A percentile compares a stretch with the other conserved stretches of the same genome.
phyloP scores from a whole-genome alignment of 2,888 invertebrate species.

The Uropetala carovei region DNA sequence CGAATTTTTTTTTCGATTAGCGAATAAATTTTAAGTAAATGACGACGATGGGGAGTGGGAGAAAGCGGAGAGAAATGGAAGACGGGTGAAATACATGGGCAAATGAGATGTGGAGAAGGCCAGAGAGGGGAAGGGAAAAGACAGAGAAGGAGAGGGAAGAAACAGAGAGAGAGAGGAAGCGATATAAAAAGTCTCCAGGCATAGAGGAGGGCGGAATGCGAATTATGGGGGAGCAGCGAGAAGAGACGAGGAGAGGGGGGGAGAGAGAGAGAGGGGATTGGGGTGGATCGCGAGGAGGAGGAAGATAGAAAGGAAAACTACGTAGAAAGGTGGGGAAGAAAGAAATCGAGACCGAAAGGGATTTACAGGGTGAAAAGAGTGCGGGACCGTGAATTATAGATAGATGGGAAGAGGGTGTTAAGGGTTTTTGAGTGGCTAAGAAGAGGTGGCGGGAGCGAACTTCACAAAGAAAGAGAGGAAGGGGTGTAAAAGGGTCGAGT shows the following conservation, averaged over 20 bases:
- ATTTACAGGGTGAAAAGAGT: not conserved
- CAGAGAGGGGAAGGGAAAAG: not conserved
- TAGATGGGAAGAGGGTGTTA: not conserved
- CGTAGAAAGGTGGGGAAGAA: not conserved
- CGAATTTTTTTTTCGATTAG: not conserved
- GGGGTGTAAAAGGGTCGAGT: not conserved
- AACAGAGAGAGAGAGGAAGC: not conserved
- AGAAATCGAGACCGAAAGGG: not conserved
- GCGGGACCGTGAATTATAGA: not conserved
- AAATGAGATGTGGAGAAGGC: not conserved
- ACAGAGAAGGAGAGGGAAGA: too few relatives aligned
- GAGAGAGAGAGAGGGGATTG: not conserved
- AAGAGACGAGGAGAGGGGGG: not conserved
- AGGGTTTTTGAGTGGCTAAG: not conserved
- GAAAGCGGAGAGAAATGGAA: not conserved
- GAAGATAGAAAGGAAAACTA: not conserved
- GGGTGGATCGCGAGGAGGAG: not conserved
- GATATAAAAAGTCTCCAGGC: constrained; percentile 8
- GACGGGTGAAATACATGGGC: too few relatives aligned
- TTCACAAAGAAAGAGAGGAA: not conserved
- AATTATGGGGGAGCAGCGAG: not conserved
- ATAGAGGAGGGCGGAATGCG: not conserved
- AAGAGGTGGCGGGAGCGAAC: too few relatives aligned
- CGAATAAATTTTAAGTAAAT: not conserved
- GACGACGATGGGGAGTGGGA: not conserved